Conservation (phyloP, 2,113 vertebrate species). For the Vicugna pacos region DNA sequence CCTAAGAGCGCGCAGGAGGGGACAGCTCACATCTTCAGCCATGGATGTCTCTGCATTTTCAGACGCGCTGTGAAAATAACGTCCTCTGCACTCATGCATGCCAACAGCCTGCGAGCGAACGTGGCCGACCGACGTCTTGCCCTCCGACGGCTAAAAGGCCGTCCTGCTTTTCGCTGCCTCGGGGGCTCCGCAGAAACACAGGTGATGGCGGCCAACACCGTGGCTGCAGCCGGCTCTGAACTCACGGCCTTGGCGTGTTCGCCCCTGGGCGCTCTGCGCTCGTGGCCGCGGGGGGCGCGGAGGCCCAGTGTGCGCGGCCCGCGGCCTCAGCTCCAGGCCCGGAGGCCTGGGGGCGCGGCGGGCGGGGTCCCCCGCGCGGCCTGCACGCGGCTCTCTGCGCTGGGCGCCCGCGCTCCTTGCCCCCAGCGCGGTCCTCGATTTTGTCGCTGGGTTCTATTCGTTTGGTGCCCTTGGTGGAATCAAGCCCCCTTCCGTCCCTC, state of each 20-base stretch:
- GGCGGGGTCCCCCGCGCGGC: too few species aligned
- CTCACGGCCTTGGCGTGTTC: background rate
- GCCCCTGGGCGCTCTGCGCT: background rate
- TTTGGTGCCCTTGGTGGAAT: background rate
- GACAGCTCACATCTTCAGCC: background rate
- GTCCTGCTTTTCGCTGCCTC: background rate
- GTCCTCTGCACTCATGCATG: rapidly evolving
- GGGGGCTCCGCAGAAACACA: background rate
- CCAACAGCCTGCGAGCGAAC: background rate
- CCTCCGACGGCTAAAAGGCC: background rate
- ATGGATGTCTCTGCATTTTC: background rate
- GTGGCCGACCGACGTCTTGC: background rate
- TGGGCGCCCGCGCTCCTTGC: background rate
- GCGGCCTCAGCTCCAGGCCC: too few species aligned
- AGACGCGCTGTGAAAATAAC: background rate
- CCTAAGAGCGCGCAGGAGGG: background rate
- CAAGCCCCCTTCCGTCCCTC: background rate
- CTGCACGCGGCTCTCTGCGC: background rate
- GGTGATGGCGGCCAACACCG: background rate
- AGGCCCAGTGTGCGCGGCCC: background rate
- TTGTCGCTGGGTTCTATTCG: background rate
- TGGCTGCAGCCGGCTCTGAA: background rate
- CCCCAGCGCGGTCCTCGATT: background rate
- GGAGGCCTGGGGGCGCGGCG: too few species aligned
- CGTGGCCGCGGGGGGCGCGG: background rate